Conservation (phyloP, 92 coral and sea anemone species). For the Epizoanthus ramosus region DNA sequence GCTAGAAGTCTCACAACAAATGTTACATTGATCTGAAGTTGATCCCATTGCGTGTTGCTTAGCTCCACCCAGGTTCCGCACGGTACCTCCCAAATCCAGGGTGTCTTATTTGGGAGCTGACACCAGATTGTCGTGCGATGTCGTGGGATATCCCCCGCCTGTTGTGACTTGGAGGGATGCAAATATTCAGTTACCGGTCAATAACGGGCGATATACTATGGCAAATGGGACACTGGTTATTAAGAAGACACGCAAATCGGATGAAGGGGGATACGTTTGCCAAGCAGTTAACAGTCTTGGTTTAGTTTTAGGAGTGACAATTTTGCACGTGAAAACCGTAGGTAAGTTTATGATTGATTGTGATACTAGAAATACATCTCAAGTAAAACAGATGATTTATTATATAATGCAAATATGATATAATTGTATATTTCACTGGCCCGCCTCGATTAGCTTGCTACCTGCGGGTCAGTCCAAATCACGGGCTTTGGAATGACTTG, state of each 20-base stretch:
- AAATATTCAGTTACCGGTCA: not conserved
- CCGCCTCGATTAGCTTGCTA: no score
- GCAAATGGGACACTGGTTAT: not conserved
- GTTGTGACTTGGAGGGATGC: not conserved
- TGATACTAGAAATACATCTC: no score
- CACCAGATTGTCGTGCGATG: not conserved
- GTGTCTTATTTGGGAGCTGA: not conserved
- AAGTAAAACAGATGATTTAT: no score
- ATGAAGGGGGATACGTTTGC: not conserved
- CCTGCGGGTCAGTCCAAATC: no score
- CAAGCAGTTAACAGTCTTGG: slow-evolving; percentile 3
- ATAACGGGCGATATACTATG: not conserved
- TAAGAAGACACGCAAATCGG: not conserved
- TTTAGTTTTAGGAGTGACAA: not conserved
- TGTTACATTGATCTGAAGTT: no score
- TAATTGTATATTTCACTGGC: no score
- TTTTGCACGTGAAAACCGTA: not conserved
- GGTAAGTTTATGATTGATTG: not conserved
- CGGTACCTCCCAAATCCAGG: not conserved
- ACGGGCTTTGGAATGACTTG: no score
- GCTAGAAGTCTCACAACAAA: no score
- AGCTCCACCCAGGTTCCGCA: not conserved
- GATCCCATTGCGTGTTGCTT: no score
- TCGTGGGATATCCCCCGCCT: slow-evolving; percentile 18
- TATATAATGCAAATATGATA: no score